Conservation (phyloP, 2,113 vertebrate genomes). For the Pseudolaguvia tuberculata region DNA sequence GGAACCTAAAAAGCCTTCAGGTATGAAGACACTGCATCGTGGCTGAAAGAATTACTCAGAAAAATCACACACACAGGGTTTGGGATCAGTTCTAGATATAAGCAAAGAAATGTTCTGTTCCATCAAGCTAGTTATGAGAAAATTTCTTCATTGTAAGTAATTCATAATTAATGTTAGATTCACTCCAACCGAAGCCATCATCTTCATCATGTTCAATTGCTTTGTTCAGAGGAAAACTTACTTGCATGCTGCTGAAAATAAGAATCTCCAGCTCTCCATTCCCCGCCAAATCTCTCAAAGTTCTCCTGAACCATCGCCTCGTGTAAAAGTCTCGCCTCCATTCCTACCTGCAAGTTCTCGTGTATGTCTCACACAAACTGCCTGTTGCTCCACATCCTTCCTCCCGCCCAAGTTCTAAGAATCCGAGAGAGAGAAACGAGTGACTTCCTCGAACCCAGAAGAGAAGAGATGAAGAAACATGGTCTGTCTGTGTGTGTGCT, state of each 20-base stretch:
- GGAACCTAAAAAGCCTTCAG: too few species aligned
- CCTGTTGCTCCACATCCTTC: conserved; percentile 56
- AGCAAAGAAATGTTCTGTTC: conserved; percentile 1
- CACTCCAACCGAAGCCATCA: background rate
- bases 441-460: conserved; percentile 50
- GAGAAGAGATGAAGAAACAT: background rate
- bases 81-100: background rate
- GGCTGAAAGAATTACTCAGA: background rate
- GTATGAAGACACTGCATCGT: too few species aligned
- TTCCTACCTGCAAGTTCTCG: conserved; percentile 39
- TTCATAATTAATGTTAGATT: background rate
- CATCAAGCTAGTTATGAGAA: background rate
- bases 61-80: background rate
- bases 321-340: conserved; percentile 21
- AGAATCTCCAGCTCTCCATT: conserved; percentile 4
- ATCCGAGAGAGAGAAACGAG: conserved; percentile 41
- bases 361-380: conserved; percentile 30
- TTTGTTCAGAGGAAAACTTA: conserved; percentile 18
- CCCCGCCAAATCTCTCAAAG: background rate
- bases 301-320: conserved; percentile 6
- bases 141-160: too few species aligned
- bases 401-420: conserved; percentile 56
- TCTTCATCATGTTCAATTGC: background rate
- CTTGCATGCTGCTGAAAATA: background rate
- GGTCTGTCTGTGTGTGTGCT: background rate